Conservation (phyloP, 2,888 invertebrate genomes). For the Drosophila helvetica region DNA sequence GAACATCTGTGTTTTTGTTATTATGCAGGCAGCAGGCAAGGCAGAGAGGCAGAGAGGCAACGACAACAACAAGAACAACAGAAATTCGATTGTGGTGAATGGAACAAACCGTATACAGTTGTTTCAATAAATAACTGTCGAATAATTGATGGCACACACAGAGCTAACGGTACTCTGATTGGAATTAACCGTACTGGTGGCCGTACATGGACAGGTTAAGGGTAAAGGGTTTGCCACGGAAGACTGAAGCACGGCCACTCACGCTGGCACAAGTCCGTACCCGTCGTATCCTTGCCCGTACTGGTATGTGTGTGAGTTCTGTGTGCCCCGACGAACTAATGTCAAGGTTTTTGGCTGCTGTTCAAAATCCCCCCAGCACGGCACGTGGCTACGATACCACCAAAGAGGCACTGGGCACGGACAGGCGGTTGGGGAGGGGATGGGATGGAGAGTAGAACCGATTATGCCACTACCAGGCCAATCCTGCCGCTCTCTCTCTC, state of each 20-base stretch:
- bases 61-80: conserved; percentile 15
- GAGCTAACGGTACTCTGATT: conserved; percentile 14
- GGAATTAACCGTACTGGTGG: neutral
- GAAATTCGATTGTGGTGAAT: conserved; percentile 39
- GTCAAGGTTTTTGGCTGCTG: conserved; percentile 76
- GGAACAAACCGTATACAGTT: conserved; percentile 26
- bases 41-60: conserved; percentile 2
- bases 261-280: neutral
- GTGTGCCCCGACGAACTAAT: conserved; percentile 53
- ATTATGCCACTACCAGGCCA: conserved; percentile 49
- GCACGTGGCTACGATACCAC: conserved; percentile 44
- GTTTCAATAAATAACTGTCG: conserved; percentile 46
- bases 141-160: conserved; percentile 35
- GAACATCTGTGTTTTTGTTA: conserved; percentile 81
- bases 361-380: conserved; percentile 64
- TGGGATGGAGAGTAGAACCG: neutral
- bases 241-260: neutral
- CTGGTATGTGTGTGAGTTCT: conserved; percentile 16
- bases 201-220: neutral
- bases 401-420: neutral
- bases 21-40: conserved; percentile 54
- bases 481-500: conserved; percentile 8
- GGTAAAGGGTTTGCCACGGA: neutral
- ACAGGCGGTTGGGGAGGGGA: conserved; percentile 2
- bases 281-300: conserved; percentile 1